Conservation (phyloP, 2,113 vertebrate genomes). For the Perccottus glenii region DNA sequence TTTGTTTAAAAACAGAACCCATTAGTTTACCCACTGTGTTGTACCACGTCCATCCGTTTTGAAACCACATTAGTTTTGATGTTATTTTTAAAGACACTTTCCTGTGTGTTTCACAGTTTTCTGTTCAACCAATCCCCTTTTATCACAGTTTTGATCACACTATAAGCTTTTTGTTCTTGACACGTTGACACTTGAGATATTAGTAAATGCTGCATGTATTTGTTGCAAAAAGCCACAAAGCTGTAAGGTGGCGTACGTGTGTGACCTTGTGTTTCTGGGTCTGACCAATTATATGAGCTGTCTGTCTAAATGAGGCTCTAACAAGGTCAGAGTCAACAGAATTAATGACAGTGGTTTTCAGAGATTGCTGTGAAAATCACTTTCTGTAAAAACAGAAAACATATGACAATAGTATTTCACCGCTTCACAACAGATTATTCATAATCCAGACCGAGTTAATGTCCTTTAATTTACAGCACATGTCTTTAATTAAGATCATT, state of each 20-base stretch:
- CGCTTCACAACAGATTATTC: not conserved
- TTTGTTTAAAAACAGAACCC: no score
- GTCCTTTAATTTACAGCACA: not conserved
- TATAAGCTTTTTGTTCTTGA: no score
- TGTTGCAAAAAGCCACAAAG: not conserved
- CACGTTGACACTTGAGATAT: not conserved
- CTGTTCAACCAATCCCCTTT: no score
- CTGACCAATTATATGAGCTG: not conserved
- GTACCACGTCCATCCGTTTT: not conserved
- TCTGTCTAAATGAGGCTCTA: slow-evolving; percentile 1
- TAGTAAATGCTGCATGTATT: not conserved
- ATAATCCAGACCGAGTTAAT: not conserved
- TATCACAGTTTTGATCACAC: no score
- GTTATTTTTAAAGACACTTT: no score
- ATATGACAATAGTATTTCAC: not conserved
- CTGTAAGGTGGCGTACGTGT: not conserved
- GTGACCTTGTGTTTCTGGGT: not conserved
- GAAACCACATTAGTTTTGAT: not conserved
- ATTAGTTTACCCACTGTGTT: not conserved
- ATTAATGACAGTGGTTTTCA: not conserved
- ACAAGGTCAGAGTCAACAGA: not conserved
- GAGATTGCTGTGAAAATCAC: slow-evolving; percentile 1
- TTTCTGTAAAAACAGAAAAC: not conserved
- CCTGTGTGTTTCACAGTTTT: no score
- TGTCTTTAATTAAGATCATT: not conserved